Evolutionary conservation across 2,888 invertebrate species (phyloP), one percentile per base, ranked within the genome.

Genomic region (Lordiphosa andalusiaca): DNA sequence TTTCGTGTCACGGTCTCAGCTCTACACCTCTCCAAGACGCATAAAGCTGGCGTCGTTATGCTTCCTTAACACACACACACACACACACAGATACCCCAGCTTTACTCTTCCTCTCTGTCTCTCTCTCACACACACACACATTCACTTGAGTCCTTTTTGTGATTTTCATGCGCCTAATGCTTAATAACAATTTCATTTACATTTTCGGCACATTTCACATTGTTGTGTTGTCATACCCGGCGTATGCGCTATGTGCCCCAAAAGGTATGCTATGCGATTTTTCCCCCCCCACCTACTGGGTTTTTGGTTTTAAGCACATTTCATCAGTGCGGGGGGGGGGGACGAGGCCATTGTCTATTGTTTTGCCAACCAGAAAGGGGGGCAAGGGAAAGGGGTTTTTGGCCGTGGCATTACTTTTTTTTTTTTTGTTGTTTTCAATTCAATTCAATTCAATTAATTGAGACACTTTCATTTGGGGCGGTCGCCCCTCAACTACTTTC

Each of bases 181-280:
- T 64, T 55, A 66, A 61, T 53, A 66, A 61, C 65, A 73, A 72
- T 67, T 65, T 70, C 58, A 67, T 59, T 71, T 61, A 56, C 58
- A 71, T 75, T 65, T 64, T 66, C 46, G 44, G 55, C 51, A 40
- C 61, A 71, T 58, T 77, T 61, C 60, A 46, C 62, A 47, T 53
- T 19, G 64, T 36, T 57, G 49, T 38, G 38, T 9, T 9, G 57
- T 54, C 50, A 60, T 41, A 58, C 23, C 55, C 21, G 39, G 63
- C 53, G 60, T 62, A 63, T 63, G 63, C 63, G 46, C n/a, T 16
- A 46, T 12, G 36, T 40, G 39, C 40, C 13, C 63, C 30, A 4
- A 44, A 58, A 65, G 65, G 57, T 64, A 52, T 52, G 41, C 37
- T 23, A 16, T 41, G n/a, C n/a, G 9, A 30, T 33, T 21, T 51